A percentile compares a stretch with the other conserved stretches of the same genome.
These are phyloP conservation scores for Lasioglossum calceatum DNA, from an alignment of 2,888 invertebrate genomes.

Conservation along the genomic window DNA sequence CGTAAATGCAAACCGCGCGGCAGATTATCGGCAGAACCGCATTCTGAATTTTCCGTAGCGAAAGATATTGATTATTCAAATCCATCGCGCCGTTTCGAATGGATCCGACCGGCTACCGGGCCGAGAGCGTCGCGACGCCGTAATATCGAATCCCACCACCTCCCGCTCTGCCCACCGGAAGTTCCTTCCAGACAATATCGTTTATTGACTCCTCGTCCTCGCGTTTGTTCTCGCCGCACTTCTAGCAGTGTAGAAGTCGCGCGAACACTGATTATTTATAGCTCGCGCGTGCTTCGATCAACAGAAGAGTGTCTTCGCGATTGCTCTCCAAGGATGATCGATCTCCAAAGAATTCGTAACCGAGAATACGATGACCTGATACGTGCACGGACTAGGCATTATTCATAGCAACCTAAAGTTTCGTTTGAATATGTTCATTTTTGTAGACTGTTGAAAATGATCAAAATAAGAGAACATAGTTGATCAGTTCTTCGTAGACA, in stretches of 20 bases:
- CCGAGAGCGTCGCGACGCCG: not conserved
- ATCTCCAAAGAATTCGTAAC: too few species aligned
- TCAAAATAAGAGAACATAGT: not conserved
- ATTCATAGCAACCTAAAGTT: too few species aligned
- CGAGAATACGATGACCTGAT: too few species aligned
- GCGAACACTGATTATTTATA: not conserved
- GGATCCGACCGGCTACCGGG: not conserved
- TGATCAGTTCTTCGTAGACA: too few species aligned
- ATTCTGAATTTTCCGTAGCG: not conserved
- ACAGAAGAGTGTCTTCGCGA: too few species aligned
- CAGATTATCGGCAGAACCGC: constrained; percentile 13
- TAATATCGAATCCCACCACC: not conserved
- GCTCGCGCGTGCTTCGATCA: too few species aligned
- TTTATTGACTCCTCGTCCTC: not conserved
- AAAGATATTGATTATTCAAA: not conserved
- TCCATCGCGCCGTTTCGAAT: not conserved
- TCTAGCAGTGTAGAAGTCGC: not conserved
- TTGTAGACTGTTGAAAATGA: too few species aligned
- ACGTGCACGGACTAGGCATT: too few species aligned
- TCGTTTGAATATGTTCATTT: too few species aligned
- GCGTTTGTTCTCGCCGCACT: not conserved
- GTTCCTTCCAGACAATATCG: not conserved
- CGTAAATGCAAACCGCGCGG: not conserved
- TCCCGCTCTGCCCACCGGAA: not conserved
- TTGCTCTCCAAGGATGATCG: too few species aligned